Base-by-base conservation (phyloP, 2,888 invertebrate genomes). In the Drosophila yooni region DNA sequence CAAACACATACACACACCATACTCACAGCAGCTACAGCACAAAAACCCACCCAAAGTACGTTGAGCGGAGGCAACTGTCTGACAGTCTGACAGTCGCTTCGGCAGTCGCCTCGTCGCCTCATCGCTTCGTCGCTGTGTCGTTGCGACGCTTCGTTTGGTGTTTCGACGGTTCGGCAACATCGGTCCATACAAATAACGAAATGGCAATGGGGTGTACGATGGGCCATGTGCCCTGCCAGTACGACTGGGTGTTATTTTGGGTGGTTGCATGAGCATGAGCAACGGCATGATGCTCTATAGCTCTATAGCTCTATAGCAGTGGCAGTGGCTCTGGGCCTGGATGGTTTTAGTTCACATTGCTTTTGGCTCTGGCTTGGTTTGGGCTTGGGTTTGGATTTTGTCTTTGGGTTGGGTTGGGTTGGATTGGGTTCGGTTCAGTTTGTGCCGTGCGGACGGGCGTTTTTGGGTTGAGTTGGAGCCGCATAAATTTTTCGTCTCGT, bases 141-240 rank as follows among this genome's bases (percentile, higher is more conserved):
- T 15, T 68, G 52, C 36, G 77, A 25, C 67, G 70, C 18, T 66
- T 61, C 36, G 81, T 67, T 61, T 34, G 58, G 21, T 51, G 48
- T 50, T 66, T 50, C 31, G 81, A 51, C 82, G 70, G 66, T 81
- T 70, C 67, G 88, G 69, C 83, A 83, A 78, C 74, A 78, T 78
- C 86, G 89, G 74, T 88, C 73, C 89, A 84, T 87, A 85, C 89
- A 85, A 85, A 85, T 89, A 89, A 85, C 89, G 81, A 85, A 85
- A 85, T 85, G 84, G 84, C 84, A 87, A 82, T 85, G 90, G 87
- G 88, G 80, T 85, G 88, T 81, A 88, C 86, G 74, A 72, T 70
- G 80, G 74, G 74, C 62, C 66, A 54, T 56, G 77, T 33, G 70
- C 71, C 63, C 59, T 58, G 69, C 40, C 34, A 33, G 48, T 52